Percentiles rank a stretch among this genome's conserved stretches.
Conservation (phyloP, 2,113 vertebrate species). For the Gavia stellata region DNA sequence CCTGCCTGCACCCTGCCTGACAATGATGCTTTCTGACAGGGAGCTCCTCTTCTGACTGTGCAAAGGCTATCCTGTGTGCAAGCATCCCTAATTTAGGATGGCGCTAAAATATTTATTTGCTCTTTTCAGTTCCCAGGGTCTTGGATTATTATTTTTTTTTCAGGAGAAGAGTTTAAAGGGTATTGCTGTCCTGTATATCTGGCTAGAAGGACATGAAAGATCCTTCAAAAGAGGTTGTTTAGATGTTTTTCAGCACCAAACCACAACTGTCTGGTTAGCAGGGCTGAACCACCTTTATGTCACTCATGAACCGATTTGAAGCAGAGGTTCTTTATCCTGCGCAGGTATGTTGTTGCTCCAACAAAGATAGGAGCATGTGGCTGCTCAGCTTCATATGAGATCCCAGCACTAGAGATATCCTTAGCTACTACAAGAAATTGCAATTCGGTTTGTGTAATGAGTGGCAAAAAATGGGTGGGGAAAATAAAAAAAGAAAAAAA, state of each 20-base stretch:
- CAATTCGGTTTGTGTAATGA: not conserved
- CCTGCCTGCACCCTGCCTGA: accelerated
- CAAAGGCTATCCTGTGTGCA: accelerated
- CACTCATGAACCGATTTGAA: not conserved
- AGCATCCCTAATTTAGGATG: too few relatives aligned
- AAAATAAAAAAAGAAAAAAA: too few relatives aligned
- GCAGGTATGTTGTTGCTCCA: not conserved
- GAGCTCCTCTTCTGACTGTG: not conserved
- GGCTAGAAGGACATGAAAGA: not conserved
- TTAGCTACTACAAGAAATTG: accelerated
- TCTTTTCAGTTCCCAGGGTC: not conserved
- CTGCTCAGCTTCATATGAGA: not conserved
- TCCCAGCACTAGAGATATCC: not conserved
- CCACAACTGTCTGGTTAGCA: accelerated
- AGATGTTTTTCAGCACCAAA: not conserved
- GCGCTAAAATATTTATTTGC: not conserved
- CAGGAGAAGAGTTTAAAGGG: not conserved
- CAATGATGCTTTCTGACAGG: not conserved
- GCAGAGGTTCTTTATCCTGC: not conserved
- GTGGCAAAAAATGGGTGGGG: not conserved
- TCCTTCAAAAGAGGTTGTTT: not conserved
- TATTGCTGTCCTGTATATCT: not conserved
- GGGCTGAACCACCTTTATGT: not conserved
- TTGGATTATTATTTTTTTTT: not conserved
- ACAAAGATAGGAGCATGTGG: not conserved